Conservation (phyloP, 2,888 invertebrate species). For the Mesorhabditis belari region DNA sequence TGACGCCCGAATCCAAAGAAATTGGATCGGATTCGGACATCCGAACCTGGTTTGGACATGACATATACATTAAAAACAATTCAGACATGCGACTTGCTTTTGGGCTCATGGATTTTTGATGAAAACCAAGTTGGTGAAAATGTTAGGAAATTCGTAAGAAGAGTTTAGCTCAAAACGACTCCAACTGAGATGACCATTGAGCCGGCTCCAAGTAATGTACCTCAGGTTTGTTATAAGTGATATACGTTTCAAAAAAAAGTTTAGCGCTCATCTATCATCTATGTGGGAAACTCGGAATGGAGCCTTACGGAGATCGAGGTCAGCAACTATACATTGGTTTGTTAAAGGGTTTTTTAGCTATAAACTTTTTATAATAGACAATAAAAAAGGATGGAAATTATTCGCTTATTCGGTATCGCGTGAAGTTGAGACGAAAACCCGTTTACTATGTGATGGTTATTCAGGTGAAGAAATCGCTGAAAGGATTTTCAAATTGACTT, state of each 20-base stretch:
- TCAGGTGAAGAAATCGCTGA: slow-evolving; percentile 5
- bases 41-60: too few species aligned
- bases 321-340: not conserved
- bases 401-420: slow-evolving; percentile 11
- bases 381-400: slow-evolving; percentile 6
- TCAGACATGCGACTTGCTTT: not conserved
- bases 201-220: not conserved
- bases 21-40: too few species aligned
- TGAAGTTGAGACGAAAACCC: slow-evolving; percentile 20
- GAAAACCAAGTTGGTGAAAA: not conserved
- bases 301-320: slow-evolving; percentile 16
- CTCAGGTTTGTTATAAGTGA: not conserved
- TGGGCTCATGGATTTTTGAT: not conserved
- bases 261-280: not conserved
- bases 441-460: slow-evolving; percentile 29
- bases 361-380: not conserved
- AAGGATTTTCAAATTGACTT: not conserved
- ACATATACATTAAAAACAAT: too few species aligned
- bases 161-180: not conserved
- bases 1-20: too few species aligned
- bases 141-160: not conserved
- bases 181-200: not conserved
- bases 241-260: not conserved
- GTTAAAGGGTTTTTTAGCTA: not conserved
- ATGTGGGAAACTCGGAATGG: slow-evolving; percentile 38